Conservation (phyloP, 2,797 vertebrate species). For the Poeciliopsis turneri region DNA sequence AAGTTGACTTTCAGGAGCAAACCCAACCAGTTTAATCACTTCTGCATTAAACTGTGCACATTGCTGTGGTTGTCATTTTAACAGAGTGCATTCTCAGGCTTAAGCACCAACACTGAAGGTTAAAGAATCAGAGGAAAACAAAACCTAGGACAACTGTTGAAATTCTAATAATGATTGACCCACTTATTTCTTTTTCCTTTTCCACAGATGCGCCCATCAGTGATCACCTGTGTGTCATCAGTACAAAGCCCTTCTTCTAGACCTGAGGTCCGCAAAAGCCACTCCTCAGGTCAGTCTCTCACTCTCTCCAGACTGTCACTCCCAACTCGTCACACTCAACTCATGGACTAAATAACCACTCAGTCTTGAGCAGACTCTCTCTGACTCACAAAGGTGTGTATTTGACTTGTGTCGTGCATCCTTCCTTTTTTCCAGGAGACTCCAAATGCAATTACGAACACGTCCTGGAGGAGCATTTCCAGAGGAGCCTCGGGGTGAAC, state of each 20-base stretch:
- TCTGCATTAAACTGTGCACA: slow-evolving; percentile 22
- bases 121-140: background rate
- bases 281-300: slow-evolving; percentile 70
- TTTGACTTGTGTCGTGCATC: slow-evolving; percentile 36
- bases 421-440: slow-evolving; percentile 59
- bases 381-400: slow-evolving; percentile 60
- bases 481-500: slow-evolving; percentile 80
- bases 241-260: slow-evolving; percentile 64
- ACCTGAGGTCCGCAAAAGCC: slow-evolving; percentile 58
- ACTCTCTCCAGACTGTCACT: slow-evolving; percentile 35
- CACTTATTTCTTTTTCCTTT: background rate
- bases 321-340: slow-evolving; percentile 15
- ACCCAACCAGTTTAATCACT: slow-evolving; percentile 66
- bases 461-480: slow-evolving; percentile 84
- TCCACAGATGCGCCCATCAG: slow-evolving; percentile 81
- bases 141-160: background rate
- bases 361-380: slow-evolving; percentile 9
- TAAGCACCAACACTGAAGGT: background rate
- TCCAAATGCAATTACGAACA: slow-evolving; percentile 74
- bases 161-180: background rate
- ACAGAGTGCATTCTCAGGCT: slow-evolving; percentile 8
- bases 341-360: slow-evolving; percentile 17
- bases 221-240: slow-evolving; percentile 83
- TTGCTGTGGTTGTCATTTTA: background rate
- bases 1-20: slow-evolving; percentile 41